Conservation (phyloP, 2,113 vertebrate species). For the Baryphthengus martii region DNA sequence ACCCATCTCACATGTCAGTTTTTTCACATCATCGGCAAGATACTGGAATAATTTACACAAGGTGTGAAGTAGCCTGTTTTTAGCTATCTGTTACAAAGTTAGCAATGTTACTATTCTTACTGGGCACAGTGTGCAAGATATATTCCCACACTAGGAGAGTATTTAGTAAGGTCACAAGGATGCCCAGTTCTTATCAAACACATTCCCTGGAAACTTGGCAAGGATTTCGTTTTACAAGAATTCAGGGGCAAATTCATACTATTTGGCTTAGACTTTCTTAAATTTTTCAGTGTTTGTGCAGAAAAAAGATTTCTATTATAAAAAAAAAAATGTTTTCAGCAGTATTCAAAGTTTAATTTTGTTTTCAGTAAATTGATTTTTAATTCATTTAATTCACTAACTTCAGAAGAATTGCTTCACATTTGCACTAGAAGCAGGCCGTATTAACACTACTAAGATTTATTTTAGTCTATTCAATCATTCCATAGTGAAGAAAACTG, state of each 20-base stretch:
- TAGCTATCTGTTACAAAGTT: slow-evolving; percentile 59
- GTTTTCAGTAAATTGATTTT: not conserved
- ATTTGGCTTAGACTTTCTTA: not conserved
- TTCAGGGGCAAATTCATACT: not conserved
- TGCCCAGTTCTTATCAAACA: slow-evolving; percentile 76
- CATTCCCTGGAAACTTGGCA: slow-evolving; percentile 84
- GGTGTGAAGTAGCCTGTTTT: slow-evolving; percentile 61
- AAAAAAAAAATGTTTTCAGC: not conserved
- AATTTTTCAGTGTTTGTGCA: not conserved
- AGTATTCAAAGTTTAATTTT: not conserved
- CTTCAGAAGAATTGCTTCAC: not conserved
- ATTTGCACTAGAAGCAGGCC: not conserved
- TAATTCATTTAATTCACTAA: not conserved
- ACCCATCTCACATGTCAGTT: not conserved
- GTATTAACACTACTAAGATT: not conserved
- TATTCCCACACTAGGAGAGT: slow-evolving; percentile 66
- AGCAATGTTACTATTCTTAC: slow-evolving; percentile 68
- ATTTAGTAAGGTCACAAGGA: slow-evolving; percentile 72
- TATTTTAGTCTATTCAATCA: not conserved
- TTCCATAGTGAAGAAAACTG: not conserved
- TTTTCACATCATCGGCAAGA: not conserved
- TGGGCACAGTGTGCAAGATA: slow-evolving; percentile 32
- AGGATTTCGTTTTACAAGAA: slow-evolving; percentile 13
- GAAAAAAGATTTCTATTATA: not conserved
- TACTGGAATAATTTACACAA: slow-evolving; percentile 13